Conservation (phyloP, 2,888 invertebrate species). For the Melikaiella ostensackeni region DNA sequence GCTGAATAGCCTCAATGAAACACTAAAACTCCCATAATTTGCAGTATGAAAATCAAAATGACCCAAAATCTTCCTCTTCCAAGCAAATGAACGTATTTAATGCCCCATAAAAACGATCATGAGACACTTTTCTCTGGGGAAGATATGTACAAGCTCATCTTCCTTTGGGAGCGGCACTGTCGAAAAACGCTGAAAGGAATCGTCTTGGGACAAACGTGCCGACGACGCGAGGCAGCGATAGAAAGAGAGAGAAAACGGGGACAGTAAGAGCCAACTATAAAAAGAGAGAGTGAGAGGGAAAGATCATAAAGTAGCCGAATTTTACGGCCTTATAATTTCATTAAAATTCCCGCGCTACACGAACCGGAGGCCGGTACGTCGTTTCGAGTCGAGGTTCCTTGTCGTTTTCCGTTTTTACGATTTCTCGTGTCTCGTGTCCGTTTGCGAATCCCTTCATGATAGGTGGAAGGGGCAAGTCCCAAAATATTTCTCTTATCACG, state of each 20-base stretch:
- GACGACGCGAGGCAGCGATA: neutral
- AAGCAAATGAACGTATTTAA: neutral
- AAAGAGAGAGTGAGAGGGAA: slow-evolving; percentile 46
- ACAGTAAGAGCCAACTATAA: slow-evolving; percentile 45
- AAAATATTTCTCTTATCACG: slow-evolving; percentile 25
- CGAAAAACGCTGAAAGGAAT: slow-evolving; percentile 27
- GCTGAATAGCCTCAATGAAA: neutral
- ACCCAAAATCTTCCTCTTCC: neutral
- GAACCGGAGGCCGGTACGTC: slow-evolving; percentile 20
- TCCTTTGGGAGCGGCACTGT: slow-evolving; percentile 16
- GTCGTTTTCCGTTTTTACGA: slow-evolving; percentile 52
- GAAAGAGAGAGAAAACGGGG: slow-evolving; percentile 44
- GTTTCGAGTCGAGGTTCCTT: slow-evolving; percentile 47
- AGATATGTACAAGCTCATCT: slow-evolving; percentile 20
- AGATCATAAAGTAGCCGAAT: slow-evolving; percentile 51
- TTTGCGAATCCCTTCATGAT: slow-evolving; percentile 26
- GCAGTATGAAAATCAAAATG: neutral
- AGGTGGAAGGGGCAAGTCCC: slow-evolving; percentile 14
- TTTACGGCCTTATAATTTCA: slow-evolving; percentile 57
- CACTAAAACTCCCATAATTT: neutral
- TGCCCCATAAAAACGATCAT: neutral
- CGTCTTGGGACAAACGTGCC: slow-evolving; percentile 45
- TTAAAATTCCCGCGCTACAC: slow-evolving; percentile 55
- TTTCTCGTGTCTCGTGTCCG: slow-evolving; percentile 32
- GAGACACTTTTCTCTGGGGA: slow-evolving; percentile 16